These are phyloP conservation scores for Cephalophus harveyi DNA, from an alignment of 2,113 vertebrate genomes.

Conservation along the genomic window DNA sequence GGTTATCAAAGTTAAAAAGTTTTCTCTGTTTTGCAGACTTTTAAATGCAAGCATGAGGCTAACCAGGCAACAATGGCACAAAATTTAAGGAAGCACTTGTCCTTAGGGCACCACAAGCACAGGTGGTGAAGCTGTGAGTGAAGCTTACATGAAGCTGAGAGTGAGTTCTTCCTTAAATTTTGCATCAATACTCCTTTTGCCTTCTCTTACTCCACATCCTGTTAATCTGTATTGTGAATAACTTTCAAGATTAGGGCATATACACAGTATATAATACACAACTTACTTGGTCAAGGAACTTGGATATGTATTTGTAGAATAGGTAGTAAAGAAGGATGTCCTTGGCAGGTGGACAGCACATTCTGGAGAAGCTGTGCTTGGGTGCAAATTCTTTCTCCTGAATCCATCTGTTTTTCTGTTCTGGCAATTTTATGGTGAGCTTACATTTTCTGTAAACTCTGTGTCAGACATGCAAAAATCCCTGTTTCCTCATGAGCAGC, in stretches of 20 bases:
- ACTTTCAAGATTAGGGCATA: background rate
- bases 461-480: background rate
- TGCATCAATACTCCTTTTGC: background rate
- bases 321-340: background rate
- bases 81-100: background rate
- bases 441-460: background rate
- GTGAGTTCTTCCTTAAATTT: background rate
- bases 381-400: background rate
- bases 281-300: background rate
- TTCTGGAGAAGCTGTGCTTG: background rate
- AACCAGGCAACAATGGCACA: background rate
- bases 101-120: background rate
- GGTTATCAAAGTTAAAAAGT: background rate
- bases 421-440: background rate
- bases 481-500: background rate
- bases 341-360: fast-evolving
- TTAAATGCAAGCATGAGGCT: background rate
- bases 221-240: background rate
- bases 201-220: background rate
- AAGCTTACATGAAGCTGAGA: background rate
- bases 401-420: background rate
- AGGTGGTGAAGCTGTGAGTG: background rate
- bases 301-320: background rate
- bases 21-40: background rate
- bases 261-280: background rate